Conservation (phyloP, 2,797 vertebrate genomes). For the Anas georgica region DNA sequence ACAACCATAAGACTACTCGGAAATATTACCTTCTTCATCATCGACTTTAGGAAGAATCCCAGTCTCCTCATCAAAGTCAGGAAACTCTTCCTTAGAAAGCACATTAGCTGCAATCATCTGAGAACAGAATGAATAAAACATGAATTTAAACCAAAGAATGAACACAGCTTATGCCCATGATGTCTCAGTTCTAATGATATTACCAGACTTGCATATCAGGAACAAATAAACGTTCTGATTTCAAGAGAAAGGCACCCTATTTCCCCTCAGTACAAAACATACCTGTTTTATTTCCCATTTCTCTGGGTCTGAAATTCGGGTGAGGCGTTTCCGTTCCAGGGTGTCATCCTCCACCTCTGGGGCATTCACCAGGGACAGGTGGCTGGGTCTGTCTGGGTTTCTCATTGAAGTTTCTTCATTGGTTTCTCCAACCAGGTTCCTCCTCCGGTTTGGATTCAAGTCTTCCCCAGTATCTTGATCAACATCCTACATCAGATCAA, state of each 20-base stretch:
- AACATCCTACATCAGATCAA: slow-evolving; percentile 84
- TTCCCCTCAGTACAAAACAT: neutral
- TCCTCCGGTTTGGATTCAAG: slow-evolving; percentile 92
- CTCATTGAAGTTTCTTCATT: slow-evolving; percentile 91
- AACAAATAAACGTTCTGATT: neutral
- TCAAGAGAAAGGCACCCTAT: fast-evolving
- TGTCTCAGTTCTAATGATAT: neutral
- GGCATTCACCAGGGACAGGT: slow-evolving; percentile 89
- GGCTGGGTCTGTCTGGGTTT: slow-evolving; percentile 94
- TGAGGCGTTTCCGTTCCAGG: slow-evolving; percentile 93
- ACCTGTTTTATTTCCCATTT: slow-evolving; percentile 99
- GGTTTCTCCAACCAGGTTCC: slow-evolving; percentile 87
- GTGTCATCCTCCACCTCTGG: slow-evolving; percentile 95
- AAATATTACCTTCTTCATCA: slow-evolving; percentile 91
- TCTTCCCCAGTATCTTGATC: slow-evolving; percentile 98
- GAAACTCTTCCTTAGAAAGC: slow-evolving; percentile 97
- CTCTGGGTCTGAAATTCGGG: slow-evolving; percentile 96
- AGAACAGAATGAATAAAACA: neutral
- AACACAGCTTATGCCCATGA: neutral
- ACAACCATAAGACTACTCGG: neutral
- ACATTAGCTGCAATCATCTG: slow-evolving; percentile 99
- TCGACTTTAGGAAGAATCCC: slow-evolving; percentile 98
- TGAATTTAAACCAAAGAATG: fast-evolving
- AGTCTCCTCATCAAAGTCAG: slow-evolving; percentile 98
- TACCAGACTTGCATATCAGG: neutral